phyloP scores from a whole-genome alignment of 2,113 vertebrate species.

The Camelus bactrianus region DNA sequence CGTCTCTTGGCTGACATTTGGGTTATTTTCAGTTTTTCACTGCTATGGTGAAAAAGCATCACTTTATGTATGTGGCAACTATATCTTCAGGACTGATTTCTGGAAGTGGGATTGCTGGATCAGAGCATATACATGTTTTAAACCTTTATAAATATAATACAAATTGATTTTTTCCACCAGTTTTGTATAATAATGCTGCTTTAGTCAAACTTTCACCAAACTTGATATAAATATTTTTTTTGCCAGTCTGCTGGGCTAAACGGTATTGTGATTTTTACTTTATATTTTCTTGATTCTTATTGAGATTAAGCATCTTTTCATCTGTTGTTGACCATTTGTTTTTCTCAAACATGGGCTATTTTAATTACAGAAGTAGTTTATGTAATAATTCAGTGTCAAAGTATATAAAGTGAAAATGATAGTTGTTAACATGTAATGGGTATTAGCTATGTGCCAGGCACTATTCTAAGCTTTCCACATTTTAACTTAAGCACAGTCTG shows the following conservation, averaged over 20 bases:
- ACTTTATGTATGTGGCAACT: not conserved
- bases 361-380: not conserved
- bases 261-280: not conserved
- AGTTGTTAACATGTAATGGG: not conserved
- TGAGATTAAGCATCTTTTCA: not conserved
- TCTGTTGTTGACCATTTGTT: not conserved
- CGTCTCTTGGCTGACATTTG: not conserved
- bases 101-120: not conserved
- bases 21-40: not conserved
- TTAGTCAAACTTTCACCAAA: conserved; percentile 15
- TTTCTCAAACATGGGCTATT: not conserved
- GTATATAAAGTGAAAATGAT: not conserved
- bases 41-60: not conserved
- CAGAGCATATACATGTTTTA: not conserved
- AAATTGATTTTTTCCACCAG: not conserved
- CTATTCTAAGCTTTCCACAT: not conserved
- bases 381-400: not conserved
- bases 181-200: not conserved
- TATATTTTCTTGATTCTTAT: conserved; percentile 6
- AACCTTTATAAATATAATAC: not conserved
- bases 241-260: not conserved
- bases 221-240: not conserved
- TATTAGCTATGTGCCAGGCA: not conserved
- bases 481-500: not conserved
- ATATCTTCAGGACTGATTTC: not conserved